Base-by-base conservation (phyloP, 2,797 vertebrate genomes). In the Enteromius fasciolatus region DNA sequence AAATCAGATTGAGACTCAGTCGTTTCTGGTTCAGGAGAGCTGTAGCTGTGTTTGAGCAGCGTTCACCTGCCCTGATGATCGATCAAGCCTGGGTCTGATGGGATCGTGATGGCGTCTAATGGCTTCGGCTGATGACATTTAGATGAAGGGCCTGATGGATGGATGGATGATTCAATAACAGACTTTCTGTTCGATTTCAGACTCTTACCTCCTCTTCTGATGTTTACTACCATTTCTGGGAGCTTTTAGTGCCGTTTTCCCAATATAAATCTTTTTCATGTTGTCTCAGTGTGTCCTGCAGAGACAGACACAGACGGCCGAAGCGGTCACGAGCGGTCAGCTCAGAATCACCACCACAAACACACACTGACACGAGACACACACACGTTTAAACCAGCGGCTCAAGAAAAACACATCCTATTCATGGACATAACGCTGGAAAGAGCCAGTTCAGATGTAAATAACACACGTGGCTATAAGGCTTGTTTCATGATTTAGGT, bases 251-350 rank as follows among this genome's bases (percentile, higher is more conserved):
- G 93, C 91, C 72, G 93, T 94, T 95, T 94, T 94, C 86, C 93
- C 94, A 88, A 94, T 93, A 90, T 94, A 94, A 92, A 95, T 93
- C 90, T 94, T 95, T 94, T 95, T 94, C 94, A 95, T 95, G 91
- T 90, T 94, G 89, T 91, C 87, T 83, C 87, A 91, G 86, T 90
- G 90, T 88, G 85, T 67, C 92, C 93, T 92, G 92, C 90, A 90
- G 93, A 93, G 87, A 93, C 63, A 67, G 20, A 78, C 76, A 66
- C 76, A 17, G n/a, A 52, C 28, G 17, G 28, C 46, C 3, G 0
- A 39, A 11, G 7, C 3, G 1, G 41, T 67, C 41, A 36, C 3
- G 33, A 36, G 2, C 5, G 23, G 36, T 46, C 48, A 31, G 7
- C n/a, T 7, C 41, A 59, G 12, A 1, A 44, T 25, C 54, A 17